phyloP scores from a whole-genome alignment of 1,140 invertebrate genomes.

The Mycetomoellerius zeteki region DNA sequence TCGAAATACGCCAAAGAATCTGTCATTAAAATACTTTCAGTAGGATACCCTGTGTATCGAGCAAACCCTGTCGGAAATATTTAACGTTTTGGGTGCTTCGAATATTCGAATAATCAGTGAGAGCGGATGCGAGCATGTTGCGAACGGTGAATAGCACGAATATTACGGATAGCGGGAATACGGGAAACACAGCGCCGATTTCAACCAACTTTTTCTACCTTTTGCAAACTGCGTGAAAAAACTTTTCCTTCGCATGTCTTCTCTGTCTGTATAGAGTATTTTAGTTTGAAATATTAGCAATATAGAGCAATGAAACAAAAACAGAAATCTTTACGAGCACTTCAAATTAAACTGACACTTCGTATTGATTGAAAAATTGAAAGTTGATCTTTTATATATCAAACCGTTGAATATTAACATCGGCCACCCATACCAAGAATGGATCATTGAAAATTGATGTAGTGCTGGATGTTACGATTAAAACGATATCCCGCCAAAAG shows the following conservation, averaged over 20 bases:
- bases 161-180: slow-evolving; percentile 35
- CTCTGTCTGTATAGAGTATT: neutral
- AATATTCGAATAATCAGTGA: slow-evolving; percentile 58
- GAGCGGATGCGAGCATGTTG: slow-evolving; percentile 35
- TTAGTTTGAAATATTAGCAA: neutral
- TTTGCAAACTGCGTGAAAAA: slow-evolving; percentile 9
- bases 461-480: neutral
- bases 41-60: slow-evolving; percentile 36
- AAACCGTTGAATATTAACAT: slow-evolving; percentile 42
- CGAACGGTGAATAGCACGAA: slow-evolving; percentile 46
- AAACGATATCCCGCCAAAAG: slow-evolving; percentile 32
- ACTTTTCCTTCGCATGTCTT: neutral
- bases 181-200: slow-evolving; percentile 4
- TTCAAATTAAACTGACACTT: neutral
- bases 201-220: slow-evolving; percentile 3
- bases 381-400: neutral
- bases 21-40: slow-evolving; percentile 49
- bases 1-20: slow-evolving; percentile 39
- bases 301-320: neutral
- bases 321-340: neutral
- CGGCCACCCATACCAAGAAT: neutral
- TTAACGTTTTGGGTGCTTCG: slow-evolving; percentile 51
- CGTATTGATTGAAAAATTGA: slow-evolving; percentile 13
- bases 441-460: slow-evolving; percentile 17
- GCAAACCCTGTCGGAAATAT: slow-evolving; percentile 45